Evolutionary conservation across 1,140 invertebrate genomes (phyloP).

Genomic region (Drosophila pallidifrons): DNA sequence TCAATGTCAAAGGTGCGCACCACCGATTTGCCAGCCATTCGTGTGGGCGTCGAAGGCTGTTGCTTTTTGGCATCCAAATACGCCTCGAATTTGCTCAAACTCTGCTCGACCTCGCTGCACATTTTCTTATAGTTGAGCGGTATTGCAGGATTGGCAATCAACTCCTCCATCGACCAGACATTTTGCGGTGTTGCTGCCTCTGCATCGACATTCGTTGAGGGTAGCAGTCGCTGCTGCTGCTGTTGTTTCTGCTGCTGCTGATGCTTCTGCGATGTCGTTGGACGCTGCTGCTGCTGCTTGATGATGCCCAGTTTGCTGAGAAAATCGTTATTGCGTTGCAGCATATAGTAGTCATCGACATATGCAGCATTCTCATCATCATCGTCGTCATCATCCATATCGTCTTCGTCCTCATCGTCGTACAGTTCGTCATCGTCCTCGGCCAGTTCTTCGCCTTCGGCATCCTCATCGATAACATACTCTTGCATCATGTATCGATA

Average conservation of each 20-base stretch:
- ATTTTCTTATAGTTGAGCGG: constrained; percentile 84
- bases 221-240: constrained; percentile 12
- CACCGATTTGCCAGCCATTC: not conserved
- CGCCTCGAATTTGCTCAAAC: constrained; percentile 73
- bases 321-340: constrained; percentile 48
- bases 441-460: constrained; percentile 65
- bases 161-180: constrained; percentile 81
- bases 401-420: constrained; percentile 56
- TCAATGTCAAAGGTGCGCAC: constrained; percentile 83
- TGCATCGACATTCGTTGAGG: not conserved
- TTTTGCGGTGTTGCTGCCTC: constrained; percentile 58
- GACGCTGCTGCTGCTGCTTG: constrained; percentile 20
- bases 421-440: constrained; percentile 53
- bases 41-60: constrained; percentile 1
- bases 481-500: constrained; percentile 73
- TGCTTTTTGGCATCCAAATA: constrained; percentile 74
- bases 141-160: constrained; percentile 76
- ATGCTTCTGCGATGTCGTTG: not conserved
- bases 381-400: constrained; percentile 52
- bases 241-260: constrained; percentile 20
- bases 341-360: constrained; percentile 44
- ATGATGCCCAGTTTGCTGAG: constrained; percentile 65
- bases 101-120: constrained; percentile 81
- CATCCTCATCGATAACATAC: constrained; percentile 72
- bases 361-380: constrained; percentile 57